Evolutionary conservation across 2,888 invertebrate species (phyloP).

Genomic region (Drosophila villosipedis): DNA sequence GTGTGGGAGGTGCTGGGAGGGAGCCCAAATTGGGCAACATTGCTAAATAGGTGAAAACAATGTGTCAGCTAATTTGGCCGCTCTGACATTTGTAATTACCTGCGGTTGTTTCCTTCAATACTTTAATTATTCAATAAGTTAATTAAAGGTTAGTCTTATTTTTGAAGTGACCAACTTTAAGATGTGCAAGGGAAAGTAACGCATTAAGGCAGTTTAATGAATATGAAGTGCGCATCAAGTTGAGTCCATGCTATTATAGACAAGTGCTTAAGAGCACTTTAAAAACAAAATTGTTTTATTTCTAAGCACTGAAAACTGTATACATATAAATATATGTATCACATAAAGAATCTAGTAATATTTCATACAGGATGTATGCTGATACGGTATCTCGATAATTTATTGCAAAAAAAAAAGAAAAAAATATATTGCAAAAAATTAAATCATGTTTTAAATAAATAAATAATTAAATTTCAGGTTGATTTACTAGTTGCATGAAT

Average conservation of each 20-base stretch:
- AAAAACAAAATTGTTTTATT: not conserved
- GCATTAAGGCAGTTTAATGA: not conserved
- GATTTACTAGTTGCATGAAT: not conserved
- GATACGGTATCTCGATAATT: not conserved
- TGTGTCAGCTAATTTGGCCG: slow-evolving; percentile 51
- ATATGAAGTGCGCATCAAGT: not conserved
- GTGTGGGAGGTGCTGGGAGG: not conserved
- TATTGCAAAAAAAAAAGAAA: not conserved
- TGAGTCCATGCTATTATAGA: not conserved
- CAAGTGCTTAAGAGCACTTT: not conserved
- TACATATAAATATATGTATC: not conserved
- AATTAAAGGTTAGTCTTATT: slow-evolving; percentile 29
- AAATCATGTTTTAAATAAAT: not conserved
- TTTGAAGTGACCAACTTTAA: slow-evolving; percentile 1
- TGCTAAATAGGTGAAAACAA: slow-evolving; percentile 60
- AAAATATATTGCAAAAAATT: not conserved
- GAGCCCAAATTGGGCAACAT: slow-evolving; percentile 2
- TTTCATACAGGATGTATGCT: not conserved
- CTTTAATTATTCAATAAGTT: slow-evolving; percentile 61
- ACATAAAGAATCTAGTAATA: not conserved
- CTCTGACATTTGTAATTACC: slow-evolving; percentile 63
- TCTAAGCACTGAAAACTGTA: not conserved
- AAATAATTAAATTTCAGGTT: not conserved
- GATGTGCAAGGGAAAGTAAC: not conserved
- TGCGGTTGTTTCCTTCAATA: slow-evolving; percentile 20